Conservation (phyloP, 1,140 invertebrate genomes). For the Dendrolimus punctatus region DNA sequence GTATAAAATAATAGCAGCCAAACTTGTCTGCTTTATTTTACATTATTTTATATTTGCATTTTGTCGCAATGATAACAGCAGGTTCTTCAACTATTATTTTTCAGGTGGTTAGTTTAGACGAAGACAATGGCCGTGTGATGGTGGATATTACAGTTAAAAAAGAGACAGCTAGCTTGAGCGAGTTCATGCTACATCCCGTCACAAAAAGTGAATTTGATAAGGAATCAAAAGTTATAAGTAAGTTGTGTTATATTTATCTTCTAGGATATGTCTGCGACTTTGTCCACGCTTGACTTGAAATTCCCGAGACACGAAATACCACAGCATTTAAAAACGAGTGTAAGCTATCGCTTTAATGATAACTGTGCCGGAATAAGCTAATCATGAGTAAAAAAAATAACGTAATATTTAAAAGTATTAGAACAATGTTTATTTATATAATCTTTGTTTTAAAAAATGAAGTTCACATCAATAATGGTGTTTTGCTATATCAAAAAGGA, state of each 20-base stretch:
- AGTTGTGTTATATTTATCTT: conserved; percentile 50
- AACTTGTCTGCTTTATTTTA: too few relatives aligned
- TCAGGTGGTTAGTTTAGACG: conserved; percentile 88
- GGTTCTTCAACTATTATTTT: conserved; percentile 19
- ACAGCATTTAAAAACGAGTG: too few relatives aligned
- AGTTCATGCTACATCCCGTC: conserved; percentile 84
- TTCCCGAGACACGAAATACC: too few relatives aligned
- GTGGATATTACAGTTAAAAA: conserved; percentile 84
- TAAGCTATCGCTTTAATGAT: too few relatives aligned
- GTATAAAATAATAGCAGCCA: too few relatives aligned
- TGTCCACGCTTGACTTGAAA: not conserved
- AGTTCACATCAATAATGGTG: too few relatives aligned
- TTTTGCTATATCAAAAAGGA: too few relatives aligned
- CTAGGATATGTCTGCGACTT: not conserved
- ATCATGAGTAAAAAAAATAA: too few relatives aligned
- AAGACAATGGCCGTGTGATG: conserved; percentile 85
- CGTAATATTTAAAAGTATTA: too few relatives aligned
- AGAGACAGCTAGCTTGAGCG: conserved; percentile 80
- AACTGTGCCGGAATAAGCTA: not conserved
- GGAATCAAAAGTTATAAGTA: conserved; percentile 87
- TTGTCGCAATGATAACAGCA: not conserved
- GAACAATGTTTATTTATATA: conserved; percentile 19
- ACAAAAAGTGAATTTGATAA: conserved; percentile 84
- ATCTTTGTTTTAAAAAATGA: too few relatives aligned
- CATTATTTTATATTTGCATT: not conserved